Evolutionary conservation across 2,113 vertebrate genomes (phyloP).

Genomic region (Dolichotis patagonum): DNA sequence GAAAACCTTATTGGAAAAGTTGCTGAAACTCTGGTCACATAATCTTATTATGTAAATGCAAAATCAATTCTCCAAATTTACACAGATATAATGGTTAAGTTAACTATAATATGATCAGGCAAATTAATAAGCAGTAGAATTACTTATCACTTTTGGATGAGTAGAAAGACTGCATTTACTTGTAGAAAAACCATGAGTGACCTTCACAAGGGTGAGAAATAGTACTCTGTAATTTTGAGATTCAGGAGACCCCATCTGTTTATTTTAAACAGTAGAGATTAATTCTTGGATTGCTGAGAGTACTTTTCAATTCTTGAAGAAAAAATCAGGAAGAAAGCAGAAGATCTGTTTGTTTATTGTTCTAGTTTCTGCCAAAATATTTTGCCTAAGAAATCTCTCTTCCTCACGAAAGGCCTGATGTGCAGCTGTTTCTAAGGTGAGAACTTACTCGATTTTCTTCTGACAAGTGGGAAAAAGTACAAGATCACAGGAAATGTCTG

Average conservation of each 20-base stretch:
- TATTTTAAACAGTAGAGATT: not conserved
- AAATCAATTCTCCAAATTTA: not conserved
- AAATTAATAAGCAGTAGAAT: conserved; percentile 42
- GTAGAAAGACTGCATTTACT: not conserved
- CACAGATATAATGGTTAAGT: not conserved
- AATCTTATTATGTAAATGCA: conserved; percentile 15
- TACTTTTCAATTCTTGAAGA: conserved; percentile 35
- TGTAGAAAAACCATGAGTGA: not conserved
- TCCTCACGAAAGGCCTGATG: conserved; percentile 51
- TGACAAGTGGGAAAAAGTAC: conserved; percentile 22
- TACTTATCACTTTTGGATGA: not conserved
- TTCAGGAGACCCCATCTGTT: not conserved
- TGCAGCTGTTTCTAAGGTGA: conserved; percentile 62
- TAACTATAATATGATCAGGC: not conserved
- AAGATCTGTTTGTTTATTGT: conserved; percentile 64
- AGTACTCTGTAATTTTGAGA: not conserved
- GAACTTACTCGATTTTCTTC: conserved; percentile 37
- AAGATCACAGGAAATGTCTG: conserved; percentile 35
- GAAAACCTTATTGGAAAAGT: not conserved
- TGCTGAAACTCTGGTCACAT: not conserved
- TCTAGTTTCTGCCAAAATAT: conserved; percentile 64
- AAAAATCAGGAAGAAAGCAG: conserved; percentile 57
- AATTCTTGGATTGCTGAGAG: not conserved
- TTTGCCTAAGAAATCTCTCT: conserved; percentile 60
- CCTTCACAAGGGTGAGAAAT: not conserved